Evolutionary conservation across 2,888 invertebrate species (phyloP).

Genomic region (Halocaridina rubra): DNA sequence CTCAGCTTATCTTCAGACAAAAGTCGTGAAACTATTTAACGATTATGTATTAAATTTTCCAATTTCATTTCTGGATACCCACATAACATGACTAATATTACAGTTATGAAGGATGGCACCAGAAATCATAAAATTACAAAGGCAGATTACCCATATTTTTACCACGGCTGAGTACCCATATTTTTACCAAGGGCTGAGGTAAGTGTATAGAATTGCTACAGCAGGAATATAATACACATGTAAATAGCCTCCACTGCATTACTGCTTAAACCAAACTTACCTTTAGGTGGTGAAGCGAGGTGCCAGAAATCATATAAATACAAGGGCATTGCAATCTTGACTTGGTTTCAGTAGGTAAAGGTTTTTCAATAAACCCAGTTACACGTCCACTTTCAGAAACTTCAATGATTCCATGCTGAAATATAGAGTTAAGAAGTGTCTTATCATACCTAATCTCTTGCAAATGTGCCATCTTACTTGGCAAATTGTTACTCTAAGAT

Average conservation of each 20-base stretch:
- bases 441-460: background rate
- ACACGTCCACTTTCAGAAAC: conserved; percentile 39
- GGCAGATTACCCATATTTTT: background rate
- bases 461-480: background rate
- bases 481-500: background rate
- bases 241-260: too few species aligned
- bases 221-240: too few species aligned
- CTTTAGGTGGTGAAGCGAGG: conserved; percentile 27
- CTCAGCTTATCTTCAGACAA: background rate
- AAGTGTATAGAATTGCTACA: too few species aligned
- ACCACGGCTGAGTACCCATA: too few species aligned
- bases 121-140: background rate
- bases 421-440: background rate
- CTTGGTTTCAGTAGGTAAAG: conserved; percentile 44
- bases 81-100: background rate
- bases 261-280: too few species aligned
- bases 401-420: conserved; percentile 63
- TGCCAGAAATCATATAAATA: conserved; percentile 55
- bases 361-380: conserved; percentile 61
- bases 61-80: background rate
- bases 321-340: conserved; percentile 62
- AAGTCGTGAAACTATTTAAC: background rate
- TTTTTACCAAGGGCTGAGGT: too few species aligned
- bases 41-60: background rate
- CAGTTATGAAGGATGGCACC: background rate